Base-by-base conservation (phyloP, 2,113 vertebrate species). In the Mesembrinibis cayennensis region DNA sequence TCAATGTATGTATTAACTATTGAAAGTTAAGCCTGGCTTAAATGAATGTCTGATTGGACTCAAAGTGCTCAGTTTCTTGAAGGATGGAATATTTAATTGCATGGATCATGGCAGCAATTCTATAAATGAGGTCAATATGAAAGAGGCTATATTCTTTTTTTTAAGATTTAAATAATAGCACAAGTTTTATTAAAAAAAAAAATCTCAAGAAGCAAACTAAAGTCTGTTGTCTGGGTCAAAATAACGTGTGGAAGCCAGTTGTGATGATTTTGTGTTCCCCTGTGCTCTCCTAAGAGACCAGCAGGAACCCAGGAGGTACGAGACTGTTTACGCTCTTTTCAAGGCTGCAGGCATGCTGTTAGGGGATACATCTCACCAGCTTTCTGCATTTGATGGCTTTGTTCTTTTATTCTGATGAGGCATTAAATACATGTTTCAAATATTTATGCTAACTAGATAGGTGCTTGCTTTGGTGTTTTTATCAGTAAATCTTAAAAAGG, bases 321-420 rank as follows among this genome's bases (percentile, higher is more conserved):
- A 91, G 83, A 5, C 66, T 84, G 52, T 89, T 96, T 25, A 59
- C 52, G 40, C 69, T 87, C 56, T 49, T 42, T 72, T 65, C 90
- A 90, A 89, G 93, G 91, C 95, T 95, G 73, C 90, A 61, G 92
- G 69, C 86, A 0, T 84, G 77, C 90, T 93, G 77, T 59, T 81
- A 82, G 61, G 92, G 89, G 86, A 52, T 71, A 22, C 80, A 53
- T 72, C 79, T 77, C 88, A 14, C 45, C 2, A 3, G 53, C 87
- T 50, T 82, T 89, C 85, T 92, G 66, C 81, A 25, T 72, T 61
- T 61, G 34, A 32, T 74, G 77, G 38, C 93, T 97, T 97, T 93
- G 73, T 93, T 93, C 87, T 94, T 84, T 34, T 87, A 13, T 85
- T 95, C 87, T 87, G 77, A 94, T 89, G 89, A 87, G 91, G 58